Base-by-base conservation (phyloP, 2,888 invertebrate genomes). In the Melieria crassipennis region DNA sequence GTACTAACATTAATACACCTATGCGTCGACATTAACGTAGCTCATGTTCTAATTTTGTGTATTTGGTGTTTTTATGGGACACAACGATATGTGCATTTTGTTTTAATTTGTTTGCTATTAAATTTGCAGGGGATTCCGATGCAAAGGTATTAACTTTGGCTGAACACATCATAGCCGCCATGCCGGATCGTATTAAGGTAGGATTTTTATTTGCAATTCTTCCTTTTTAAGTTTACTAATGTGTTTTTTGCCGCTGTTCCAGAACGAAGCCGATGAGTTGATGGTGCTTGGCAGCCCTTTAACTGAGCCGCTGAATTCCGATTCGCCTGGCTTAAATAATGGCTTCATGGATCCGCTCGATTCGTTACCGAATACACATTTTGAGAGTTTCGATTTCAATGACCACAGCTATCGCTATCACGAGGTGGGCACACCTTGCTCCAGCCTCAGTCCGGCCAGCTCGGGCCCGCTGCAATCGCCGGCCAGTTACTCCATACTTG, bases 101-200 rank as follows among this genome's bases (percentile, higher is more conserved):
- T 64, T 43, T 42, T 10, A 5, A 62, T 16, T 1, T 65, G 13
- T 10, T 43, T 46, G 11, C 13, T 46, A 50, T 66, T n/a, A 16
- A 56, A 60, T 67, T n/a, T 83, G 85, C 90, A 94, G 95, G 95
- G 92, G 95, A 95, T 87, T 95, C 95, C 88, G 95, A 96, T 89
- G 94, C 93, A 81, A 91, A 95, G 83, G 96, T 97, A 76, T 90
- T 96, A 82, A 97, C 96, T 70, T 88, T 99, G 84, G 98, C 98
- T 69, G 97, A 98, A 87, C 97, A 98, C 89, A 98, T 99, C 80
- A 99, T 99, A 83, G 98, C 98, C 69, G 98, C 98, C 10, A 95
- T 99, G 91, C 98, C 99, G 73, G 97, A 98, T 79, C 90, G 97
- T 82, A 99, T 98, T 85, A 99, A 99, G 92, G 94, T 94, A 86